Evolutionary conservation across 2,797 vertebrate species (phyloP), one percentile per base, ranked within the genome.

Genomic region (Spatula clypeata): DNA sequence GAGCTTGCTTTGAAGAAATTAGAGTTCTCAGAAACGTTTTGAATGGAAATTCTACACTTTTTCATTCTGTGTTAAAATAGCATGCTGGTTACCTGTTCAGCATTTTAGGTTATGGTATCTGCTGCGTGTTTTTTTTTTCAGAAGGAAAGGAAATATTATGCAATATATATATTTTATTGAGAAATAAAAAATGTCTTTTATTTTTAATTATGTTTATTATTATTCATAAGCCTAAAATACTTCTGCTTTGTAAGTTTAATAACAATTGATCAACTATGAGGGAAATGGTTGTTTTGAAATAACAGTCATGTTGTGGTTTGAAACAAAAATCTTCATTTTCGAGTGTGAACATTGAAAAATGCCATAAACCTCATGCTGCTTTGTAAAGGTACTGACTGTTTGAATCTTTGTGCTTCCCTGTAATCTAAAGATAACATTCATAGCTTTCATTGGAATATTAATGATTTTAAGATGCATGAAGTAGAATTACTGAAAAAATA

Each of bases 401-500:
- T 94, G 76, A 91, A 86, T 34, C 53, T 71, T 44, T 86, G 42
- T 36, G n/a, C n/a, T 58, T 94, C 64, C 11, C n/a, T 84, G 16
- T 73, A 86, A 73, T 54, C 27, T 18, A 83, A 77, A 57, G 32
- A 38, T 17, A 29, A 11, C 49, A 77, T 95, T 88, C 51, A 91
- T 82, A 86, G 15, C 32, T 80, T 94, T 86, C n/a, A 42, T 5
- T 83, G 73, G 44, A 89, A 77, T 86, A 76, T n/a, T 67, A 86
- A 76, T 89, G 34, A 64, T 85, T 94, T 89, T 65, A 80, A 65
- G 32, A 42, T 67, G 36, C 2, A 2, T 64, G 27, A 67, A 61
- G 9, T 67, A 80, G 34, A 69, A 93, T 54, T 84, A 75, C 75
- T 29, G 65, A 1, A 51, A 85, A 94, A 92, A 45, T 45, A 62